phyloP scores from a whole-genome alignment of 2,888 invertebrate species.

The Apamea anceps region DNA sequence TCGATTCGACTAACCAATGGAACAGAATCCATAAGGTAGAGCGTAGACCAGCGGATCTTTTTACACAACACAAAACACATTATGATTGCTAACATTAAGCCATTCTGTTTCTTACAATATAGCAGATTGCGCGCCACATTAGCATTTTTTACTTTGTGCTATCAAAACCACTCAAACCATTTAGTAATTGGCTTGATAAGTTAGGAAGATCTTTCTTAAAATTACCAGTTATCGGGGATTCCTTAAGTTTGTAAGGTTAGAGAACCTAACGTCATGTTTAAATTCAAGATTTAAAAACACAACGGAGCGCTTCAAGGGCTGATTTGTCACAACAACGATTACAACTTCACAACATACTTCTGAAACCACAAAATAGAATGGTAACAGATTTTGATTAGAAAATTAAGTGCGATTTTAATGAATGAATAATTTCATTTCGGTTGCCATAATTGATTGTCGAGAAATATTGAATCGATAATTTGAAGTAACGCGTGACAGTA shows the following conservation, averaged over 20 bases:
- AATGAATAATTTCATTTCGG: not conserved
- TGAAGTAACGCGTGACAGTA: constrained; percentile 45
- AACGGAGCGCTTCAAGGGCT: not conserved
- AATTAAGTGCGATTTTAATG: not conserved
- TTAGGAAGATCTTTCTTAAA: not conserved
- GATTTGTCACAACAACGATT: not conserved
- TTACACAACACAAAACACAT: too few species aligned
- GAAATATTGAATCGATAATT: constrained; percentile 17
- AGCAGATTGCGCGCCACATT: not conserved
- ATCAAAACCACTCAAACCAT: not conserved
- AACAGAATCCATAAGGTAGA: not conserved
- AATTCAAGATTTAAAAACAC: not conserved
- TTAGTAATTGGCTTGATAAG: not conserved
- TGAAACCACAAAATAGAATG: not conserved
- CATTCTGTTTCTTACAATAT: not conserved
- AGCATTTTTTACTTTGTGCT: not conserved
- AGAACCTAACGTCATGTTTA: too few species aligned
- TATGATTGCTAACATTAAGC: not conserved
- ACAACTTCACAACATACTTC: not conserved
- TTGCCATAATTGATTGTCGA: not conserved
- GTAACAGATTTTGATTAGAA: not conserved
- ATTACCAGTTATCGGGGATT: not conserved
- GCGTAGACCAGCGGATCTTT: not conserved
- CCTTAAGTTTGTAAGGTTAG: not conserved
- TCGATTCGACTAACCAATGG: constrained; percentile 20